Conservation (phyloP, 2,797 vertebrate genomes). For the Pipistrellus pipistrellus region DNA sequence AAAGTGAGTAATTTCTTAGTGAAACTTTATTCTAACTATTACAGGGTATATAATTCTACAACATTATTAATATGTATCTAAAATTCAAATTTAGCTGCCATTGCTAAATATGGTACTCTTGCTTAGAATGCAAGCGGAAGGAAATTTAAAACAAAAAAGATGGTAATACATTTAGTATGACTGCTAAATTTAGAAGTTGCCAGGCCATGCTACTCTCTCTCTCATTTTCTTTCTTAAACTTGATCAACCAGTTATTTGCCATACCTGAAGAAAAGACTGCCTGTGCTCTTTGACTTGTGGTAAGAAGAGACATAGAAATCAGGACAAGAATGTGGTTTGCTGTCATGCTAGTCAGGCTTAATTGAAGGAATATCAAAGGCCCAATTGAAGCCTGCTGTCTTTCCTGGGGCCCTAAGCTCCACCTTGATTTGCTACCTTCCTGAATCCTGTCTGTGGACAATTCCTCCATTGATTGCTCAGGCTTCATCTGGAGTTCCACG, state of each 20-base stretch:
- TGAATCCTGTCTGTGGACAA: neutral
- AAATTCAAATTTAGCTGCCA: slow-evolving; percentile 8
- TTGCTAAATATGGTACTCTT: neutral
- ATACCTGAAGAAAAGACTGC: slow-evolving; percentile 25
- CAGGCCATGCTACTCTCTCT: neutral
- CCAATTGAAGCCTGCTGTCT: slow-evolving; percentile 54
- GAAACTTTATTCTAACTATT: neutral
- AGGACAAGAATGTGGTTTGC: slow-evolving; percentile 20
- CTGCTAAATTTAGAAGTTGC: neutral
- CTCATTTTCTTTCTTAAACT: neutral
- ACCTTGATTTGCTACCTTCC: neutral
- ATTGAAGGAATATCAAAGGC: slow-evolving; percentile 47
- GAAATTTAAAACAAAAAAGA: slow-evolving; percentile 4
- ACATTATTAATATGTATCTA: slow-evolving; percentile 36
- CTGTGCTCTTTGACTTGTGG: slow-evolving; percentile 14
- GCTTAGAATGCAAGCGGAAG: neutral
- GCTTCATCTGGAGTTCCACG: slow-evolving; percentile 49
- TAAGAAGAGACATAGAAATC: slow-evolving; percentile 6
- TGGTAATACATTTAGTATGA: neutral
- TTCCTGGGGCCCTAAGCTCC: neutral
- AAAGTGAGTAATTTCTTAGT: neutral
- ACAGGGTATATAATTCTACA: neutral
- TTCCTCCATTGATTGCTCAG: slow-evolving; percentile 70
- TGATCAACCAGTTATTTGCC: slow-evolving; percentile 42
- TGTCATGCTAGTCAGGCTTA: neutral